Evolutionary conservation across 1,140 invertebrate species (phyloP), one percentile per base, ranked within the genome.

Genomic region (Aphis craccivora): DNA sequence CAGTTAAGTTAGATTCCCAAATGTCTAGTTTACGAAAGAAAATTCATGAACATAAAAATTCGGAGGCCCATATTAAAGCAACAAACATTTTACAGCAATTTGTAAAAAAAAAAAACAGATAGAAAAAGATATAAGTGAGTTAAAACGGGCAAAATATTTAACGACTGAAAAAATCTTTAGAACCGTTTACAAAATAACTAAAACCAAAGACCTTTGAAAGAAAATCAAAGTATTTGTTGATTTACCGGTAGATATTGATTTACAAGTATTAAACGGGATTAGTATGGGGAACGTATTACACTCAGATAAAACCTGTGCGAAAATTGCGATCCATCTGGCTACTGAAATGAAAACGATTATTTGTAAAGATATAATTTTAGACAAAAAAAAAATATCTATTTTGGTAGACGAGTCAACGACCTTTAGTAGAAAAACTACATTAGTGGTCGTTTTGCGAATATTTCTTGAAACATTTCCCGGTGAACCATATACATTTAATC

Each of bases 141-240:
- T 83, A 37, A 7, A 83, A 6, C 6, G n/a, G 14, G 35, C 35
- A 83, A 83, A 83, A 40, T 40, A 14, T 83, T 11, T 81, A 81
- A 40, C 76, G 8, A 83, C 76, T 40, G 76, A 83, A 83, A 83
- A 40, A 83, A 11, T 83, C 9, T 83, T 83, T 83, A 83, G 76
- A 83, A 83, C 37, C 3, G 76, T 83, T 83, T 40, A 83, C 23
- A 83, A 83, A 83, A 83, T 83, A 37, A 83, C 37, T 83, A 83
- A 83, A 83, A 87, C 30, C 84, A 87, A 87, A 87, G 43, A 48
- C 84, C 84, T n/a, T n/a, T n/a, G n/a, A n/a, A n/a, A n/a, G n/a
- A n/a, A n/a, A n/a, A n/a, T n/a, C n/a, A n/a, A n/a, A n/a, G n/a
- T n/a, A 45, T 45, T 87, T 48, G 43, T 87, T 87, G 43, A 87